These are phyloP conservation scores for Agrotis clavis DNA, from an alignment of 2,888 invertebrate genomes.

Conservation along the genomic window DNA sequence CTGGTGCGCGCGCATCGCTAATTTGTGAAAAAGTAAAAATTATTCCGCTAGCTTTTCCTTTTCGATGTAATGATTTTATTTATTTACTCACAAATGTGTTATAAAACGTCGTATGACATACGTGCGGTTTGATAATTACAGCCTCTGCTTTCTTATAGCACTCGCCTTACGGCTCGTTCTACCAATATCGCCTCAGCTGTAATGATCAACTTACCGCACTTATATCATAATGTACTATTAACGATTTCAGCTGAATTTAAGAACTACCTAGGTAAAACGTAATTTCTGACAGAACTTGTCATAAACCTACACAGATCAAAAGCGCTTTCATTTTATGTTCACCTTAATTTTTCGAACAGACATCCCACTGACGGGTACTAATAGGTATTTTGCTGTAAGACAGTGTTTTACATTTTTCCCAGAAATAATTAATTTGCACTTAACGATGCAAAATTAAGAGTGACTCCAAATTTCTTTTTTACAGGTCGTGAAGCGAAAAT, in stretches of 20 bases:
- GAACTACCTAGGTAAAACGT: constrained; percentile 41
- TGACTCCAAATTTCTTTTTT: constrained; percentile 50
- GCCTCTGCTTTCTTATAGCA: too few relatives aligned
- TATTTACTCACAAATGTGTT: too few relatives aligned
- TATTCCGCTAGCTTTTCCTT: too few relatives aligned
- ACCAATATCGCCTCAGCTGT: too few relatives aligned
- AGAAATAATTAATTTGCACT: constrained; percentile 54
- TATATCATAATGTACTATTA: too few relatives aligned
- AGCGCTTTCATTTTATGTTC: constrained; percentile 44
- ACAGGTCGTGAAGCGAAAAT: constrained; percentile 47
- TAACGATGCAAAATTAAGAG: constrained; percentile 51
- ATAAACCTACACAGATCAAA: constrained; percentile 64
- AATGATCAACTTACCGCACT: too few relatives aligned
- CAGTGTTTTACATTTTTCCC: constrained; percentile 43
- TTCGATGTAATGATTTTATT: too few relatives aligned
- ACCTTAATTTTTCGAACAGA: constrained; percentile 53
- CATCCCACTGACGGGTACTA: constrained; percentile 50
- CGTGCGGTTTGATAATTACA: too few relatives aligned
- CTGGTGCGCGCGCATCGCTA: too few relatives aligned
- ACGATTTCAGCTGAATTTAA: constrained; percentile 40
- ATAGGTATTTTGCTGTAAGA: constrained; percentile 44
- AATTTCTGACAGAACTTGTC: constrained; percentile 47
- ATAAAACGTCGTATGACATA: too few relatives aligned
- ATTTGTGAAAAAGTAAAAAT: too few relatives aligned
- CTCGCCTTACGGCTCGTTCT: too few relatives aligned